phyloP scores from a whole-genome alignment of 1,140 invertebrate species.

The Brachionus rubens region DNA sequence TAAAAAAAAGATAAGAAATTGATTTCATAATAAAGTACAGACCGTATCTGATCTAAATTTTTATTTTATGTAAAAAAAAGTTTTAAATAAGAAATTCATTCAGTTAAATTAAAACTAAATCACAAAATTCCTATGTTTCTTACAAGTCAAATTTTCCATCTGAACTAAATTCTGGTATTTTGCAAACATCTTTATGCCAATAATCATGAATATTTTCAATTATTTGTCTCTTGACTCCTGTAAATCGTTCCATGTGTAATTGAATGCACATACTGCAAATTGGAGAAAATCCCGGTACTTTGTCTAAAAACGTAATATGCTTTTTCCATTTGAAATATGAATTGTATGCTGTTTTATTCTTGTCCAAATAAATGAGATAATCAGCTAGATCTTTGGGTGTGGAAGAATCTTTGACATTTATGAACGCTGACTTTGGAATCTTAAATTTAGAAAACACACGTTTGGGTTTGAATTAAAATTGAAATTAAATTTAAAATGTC shows the following conservation, averaged over 20 bases:
- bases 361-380: conserved; percentile 47
- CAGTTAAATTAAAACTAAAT: too few species aligned
- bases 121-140: too few species aligned
- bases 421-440: conserved; percentile 35
- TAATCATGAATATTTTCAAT: neutral
- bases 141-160: too few species aligned
- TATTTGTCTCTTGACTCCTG: neutral
- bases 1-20: too few species aligned
- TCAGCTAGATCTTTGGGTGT: conserved; percentile 47
- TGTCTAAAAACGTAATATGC: neutral
- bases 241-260: conserved; percentile 23
- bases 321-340: conserved; percentile 38
- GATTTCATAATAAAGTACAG: too few species aligned
- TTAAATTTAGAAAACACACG: neutral
- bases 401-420: conserved; percentile 47
- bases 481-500: neutral
- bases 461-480: neutral
- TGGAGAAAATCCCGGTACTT: neutral
- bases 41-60: too few species aligned
- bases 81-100: too few species aligned
- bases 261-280: conserved; percentile 36
- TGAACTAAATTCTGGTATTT: neutral
- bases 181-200: neutral
- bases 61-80: too few species aligned
- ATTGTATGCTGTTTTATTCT: conserved; percentile 9